phyloP scores from a whole-genome alignment of 2,888 invertebrate genomes.

The Chalcis sispes region DNA sequence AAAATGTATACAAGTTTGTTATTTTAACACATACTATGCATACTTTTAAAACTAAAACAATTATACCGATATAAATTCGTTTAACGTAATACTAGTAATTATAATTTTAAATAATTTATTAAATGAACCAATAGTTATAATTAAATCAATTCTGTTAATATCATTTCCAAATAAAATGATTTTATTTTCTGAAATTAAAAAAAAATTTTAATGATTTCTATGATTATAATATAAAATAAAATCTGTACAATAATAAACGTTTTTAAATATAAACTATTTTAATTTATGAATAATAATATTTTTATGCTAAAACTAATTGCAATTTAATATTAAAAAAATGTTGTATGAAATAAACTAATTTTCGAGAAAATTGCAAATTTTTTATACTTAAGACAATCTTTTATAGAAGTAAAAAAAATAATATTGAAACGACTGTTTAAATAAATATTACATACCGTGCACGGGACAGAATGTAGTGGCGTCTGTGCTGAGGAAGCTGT shows the following conservation, averaged over 20 bases:
- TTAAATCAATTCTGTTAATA: not conserved
- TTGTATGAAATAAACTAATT: not conserved
- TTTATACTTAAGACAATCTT: not conserved
- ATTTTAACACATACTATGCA: constrained; percentile 1
- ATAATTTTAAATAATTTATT: no score
- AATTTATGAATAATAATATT: constrained; percentile 5
- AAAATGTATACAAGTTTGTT: no score
- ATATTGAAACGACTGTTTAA: not conserved
- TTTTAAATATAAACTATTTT: not conserved
- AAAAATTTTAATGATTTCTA: not conserved
- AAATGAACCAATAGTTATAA: no score
- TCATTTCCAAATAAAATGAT: not conserved
- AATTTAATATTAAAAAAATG: not conserved
- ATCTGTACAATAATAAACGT: not conserved
- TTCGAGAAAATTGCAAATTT: not conserved
- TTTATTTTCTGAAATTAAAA: no score
- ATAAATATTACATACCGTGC: constrained; percentile 72
- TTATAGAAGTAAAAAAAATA: not conserved
- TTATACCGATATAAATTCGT: not conserved
- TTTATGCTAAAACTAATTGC: not conserved
- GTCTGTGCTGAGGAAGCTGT: constrained; percentile 73
- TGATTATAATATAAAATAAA: not conserved
- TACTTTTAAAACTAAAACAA: not conserved
- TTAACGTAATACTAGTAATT: not conserved
- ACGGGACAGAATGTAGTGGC: constrained; percentile 76